Conservation (phyloP, 2,113 vertebrate genomes). For the Gobius niger region DNA sequence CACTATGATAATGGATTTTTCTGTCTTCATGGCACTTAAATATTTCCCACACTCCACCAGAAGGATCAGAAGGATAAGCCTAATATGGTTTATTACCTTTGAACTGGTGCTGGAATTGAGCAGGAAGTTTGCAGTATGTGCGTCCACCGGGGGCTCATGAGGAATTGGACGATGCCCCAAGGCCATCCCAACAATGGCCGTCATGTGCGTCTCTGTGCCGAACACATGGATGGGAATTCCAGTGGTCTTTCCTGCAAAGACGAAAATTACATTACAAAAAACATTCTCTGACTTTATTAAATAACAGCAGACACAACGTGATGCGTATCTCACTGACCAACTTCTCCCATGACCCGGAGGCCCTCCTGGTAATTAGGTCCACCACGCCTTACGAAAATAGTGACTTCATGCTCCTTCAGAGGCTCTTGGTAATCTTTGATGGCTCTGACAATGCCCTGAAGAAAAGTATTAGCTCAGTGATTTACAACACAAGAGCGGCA, state of each 20-base stretch:
- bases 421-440: slow-evolving; percentile 95
- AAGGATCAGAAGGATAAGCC: too few species aligned
- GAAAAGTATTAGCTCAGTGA: background rate
- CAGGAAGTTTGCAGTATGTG: slow-evolving; percentile 96
- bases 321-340: slow-evolving; percentile 79
- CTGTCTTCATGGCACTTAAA: too few species aligned
- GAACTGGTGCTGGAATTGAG: slow-evolving; percentile 90
- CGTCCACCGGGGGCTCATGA: slow-evolving; percentile 87
- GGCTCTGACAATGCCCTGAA: slow-evolving; percentile 92
- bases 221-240: slow-evolving; percentile 98
- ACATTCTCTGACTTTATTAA: background rate
- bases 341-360: slow-evolving; percentile 97
- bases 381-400: slow-evolving; percentile 93
- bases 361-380: slow-evolving; percentile 98
- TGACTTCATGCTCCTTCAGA: slow-evolving; percentile 92
- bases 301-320: background rate
- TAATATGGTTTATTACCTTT: slow-evolving; percentile 68
- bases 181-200: slow-evolving; percentile 96
- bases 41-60: too few species aligned
- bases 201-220: slow-evolving; percentile 98
- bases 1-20: too few species aligned
- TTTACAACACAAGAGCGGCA: background rate
- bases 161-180: slow-evolving; percentile 92
- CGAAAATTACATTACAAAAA: background rate
- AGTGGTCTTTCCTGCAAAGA: slow-evolving; percentile 88